These are phyloP conservation scores for Dryococelus australis DNA, from an alignment of 2,888 invertebrate species.

Conservation along the genomic window DNA sequence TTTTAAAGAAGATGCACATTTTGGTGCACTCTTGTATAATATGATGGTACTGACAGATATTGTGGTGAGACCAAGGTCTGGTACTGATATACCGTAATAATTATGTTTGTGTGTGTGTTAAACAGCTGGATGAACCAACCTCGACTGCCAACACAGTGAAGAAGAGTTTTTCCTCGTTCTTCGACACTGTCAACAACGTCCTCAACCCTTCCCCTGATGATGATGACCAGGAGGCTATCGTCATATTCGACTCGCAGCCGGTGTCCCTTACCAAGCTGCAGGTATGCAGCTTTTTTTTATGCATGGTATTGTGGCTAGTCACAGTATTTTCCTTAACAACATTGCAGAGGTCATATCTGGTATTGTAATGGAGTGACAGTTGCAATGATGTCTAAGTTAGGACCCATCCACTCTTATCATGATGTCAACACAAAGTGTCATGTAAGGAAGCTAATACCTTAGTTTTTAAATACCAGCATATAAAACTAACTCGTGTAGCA, in stretches of 20 bases:
- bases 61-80: no score
- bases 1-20: no score
- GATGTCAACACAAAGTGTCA: no score
- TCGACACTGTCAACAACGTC: slow-evolving; percentile 75
- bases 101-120: not conserved
- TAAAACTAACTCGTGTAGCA: no score
- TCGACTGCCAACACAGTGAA: slow-evolving; percentile 77
- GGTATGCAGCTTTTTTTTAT: slow-evolving; percentile 53
- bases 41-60: no score
- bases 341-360: not conserved
- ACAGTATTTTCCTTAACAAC: not conserved
- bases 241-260: slow-evolving; percentile 72
- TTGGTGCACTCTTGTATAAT: no score
- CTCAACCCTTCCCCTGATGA: slow-evolving; percentile 73
- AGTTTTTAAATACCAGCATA: no score
- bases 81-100: no score
- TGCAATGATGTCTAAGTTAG: no score
- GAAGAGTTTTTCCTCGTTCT: slow-evolving; percentile 73
- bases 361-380: not conserved
- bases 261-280: slow-evolving; percentile 69
- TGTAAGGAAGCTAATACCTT: no score
- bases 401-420: no score
- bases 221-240: slow-evolving; percentile 74
- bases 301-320: not conserved
- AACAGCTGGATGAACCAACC: slow-evolving; percentile 72